phyloP scores from a whole-genome alignment of 2,888 invertebrate genomes.

The Gymnoscelis rufifasciata region DNA sequence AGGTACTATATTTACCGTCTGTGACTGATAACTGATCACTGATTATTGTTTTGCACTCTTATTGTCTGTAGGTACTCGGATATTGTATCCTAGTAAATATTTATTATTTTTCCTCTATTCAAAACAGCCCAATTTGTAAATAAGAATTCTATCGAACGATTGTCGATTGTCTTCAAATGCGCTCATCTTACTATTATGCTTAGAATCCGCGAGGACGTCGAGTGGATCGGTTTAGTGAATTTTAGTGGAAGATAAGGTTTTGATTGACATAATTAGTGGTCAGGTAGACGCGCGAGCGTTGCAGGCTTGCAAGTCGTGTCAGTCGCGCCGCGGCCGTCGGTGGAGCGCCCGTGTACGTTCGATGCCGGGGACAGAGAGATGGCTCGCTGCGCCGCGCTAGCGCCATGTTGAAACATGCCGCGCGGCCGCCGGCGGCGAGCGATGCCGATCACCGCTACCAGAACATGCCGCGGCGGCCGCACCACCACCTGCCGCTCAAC shows the following conservation, averaged over 20 bases:
- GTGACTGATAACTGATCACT: conserved; percentile 6
- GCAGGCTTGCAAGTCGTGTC: conserved; percentile 29
- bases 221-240: conserved; percentile 4
- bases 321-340: conserved; percentile 50
- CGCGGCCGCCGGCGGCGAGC: conserved; percentile 76
- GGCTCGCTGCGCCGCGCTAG: conserved; percentile 66
- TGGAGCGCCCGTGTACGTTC: conserved; percentile 23
- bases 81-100: no score
- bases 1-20: conserved; percentile 1
- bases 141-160: conserved; percentile 12
- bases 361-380: conserved; percentile 67
- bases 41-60: conserved; percentile 16
- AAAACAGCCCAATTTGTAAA: conserved; percentile 18
- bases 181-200: background rate
- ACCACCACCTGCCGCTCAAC: conserved; percentile 82
- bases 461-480: conserved; percentile 79
- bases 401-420: conserved; percentile 87
- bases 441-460: conserved; percentile 77
- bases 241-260: conserved; percentile 22
- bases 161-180: conserved; percentile 15
- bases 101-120: conserved; percentile 10
- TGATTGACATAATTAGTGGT: conserved; percentile 61
- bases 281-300: conserved; percentile 21
- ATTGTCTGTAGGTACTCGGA: no score
- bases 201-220: conserved; percentile 2